A percentile compares a stretch with the other conserved stretches of the same genome.
phyloP scores from a whole-genome alignment of 2,888 invertebrate species.

The Tetragonisca angustula region DNA sequence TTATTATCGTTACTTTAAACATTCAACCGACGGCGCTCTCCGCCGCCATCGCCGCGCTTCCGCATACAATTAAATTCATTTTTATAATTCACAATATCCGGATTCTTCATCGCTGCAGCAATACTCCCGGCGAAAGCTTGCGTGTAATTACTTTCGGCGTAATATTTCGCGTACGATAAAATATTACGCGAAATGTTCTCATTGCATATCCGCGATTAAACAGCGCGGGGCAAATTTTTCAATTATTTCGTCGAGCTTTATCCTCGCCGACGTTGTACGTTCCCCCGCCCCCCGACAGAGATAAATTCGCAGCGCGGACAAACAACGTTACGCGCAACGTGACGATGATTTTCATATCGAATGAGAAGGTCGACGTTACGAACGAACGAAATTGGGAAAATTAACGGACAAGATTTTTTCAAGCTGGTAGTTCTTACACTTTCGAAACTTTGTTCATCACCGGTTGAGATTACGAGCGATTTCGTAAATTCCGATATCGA shows the following conservation, averaged over 20 bases:
- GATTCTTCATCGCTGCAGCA: too few species aligned
- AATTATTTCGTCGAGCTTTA: not conserved
- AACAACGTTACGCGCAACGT: not conserved
- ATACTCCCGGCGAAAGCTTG: not conserved
- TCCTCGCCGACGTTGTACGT: not conserved
- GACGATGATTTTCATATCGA: not conserved
- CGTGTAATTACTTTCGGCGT: not conserved
- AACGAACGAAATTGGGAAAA: not conserved
- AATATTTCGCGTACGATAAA: too few species aligned
- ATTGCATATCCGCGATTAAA: not conserved
- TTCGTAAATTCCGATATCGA: slow-evolving; percentile 27
- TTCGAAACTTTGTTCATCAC: slow-evolving; percentile 8
- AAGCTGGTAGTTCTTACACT: not conserved
- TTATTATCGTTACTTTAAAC: not conserved
- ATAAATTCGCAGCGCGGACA: not conserved
- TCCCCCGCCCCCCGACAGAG: not conserved
- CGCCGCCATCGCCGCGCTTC: not conserved
- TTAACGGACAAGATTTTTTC: not conserved
- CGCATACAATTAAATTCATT: not conserved
- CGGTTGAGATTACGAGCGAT: not conserved
- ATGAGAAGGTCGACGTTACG: not conserved
- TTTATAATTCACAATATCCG: not conserved
- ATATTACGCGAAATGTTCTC: not conserved
- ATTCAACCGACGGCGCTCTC: not conserved
- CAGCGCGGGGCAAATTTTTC: not conserved